Evolutionary conservation across 2,888 invertebrate genomes (phyloP).

Genomic region (Ochlodes sylvanus): DNA sequence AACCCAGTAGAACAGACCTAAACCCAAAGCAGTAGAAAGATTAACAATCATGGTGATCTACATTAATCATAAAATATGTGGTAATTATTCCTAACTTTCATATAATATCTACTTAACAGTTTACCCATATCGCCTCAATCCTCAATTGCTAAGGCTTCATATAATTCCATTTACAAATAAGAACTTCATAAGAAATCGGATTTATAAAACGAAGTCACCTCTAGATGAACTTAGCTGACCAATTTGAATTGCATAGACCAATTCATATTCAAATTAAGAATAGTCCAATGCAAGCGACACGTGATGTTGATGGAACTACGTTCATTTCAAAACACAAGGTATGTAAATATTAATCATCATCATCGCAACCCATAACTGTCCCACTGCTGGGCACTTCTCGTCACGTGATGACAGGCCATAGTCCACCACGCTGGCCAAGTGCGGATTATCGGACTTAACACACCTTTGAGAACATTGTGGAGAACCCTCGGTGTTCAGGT

Average conservation of each 20-base stretch:
- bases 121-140: background rate
- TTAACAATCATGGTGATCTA: no score
- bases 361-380: no score
- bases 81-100: slow-evolving; percentile 3
- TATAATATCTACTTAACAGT: slow-evolving; percentile 10
- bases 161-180: slow-evolving; percentile 22
- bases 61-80: background rate
- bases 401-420: no score
- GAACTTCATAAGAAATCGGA: slow-evolving; percentile 26
- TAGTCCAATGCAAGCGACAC: slow-evolving; percentile 29
- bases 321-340: no score
- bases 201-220: slow-evolving; percentile 23
- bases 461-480: no score
- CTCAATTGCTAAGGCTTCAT: slow-evolving; percentile 11
- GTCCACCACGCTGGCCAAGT: no score
- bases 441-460: no score
- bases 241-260: slow-evolving; percentile 27
- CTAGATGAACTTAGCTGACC: slow-evolving; percentile 16
- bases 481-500: no score
- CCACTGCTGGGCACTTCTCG: no score
- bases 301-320: background rate
- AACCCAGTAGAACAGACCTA: no score
- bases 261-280: slow-evolving; percentile 31
- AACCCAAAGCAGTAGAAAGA: no score
- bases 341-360: no score